phyloP scores from a whole-genome alignment of 2,113 vertebrate genomes.

The Rhinolophus sinicus region DNA sequence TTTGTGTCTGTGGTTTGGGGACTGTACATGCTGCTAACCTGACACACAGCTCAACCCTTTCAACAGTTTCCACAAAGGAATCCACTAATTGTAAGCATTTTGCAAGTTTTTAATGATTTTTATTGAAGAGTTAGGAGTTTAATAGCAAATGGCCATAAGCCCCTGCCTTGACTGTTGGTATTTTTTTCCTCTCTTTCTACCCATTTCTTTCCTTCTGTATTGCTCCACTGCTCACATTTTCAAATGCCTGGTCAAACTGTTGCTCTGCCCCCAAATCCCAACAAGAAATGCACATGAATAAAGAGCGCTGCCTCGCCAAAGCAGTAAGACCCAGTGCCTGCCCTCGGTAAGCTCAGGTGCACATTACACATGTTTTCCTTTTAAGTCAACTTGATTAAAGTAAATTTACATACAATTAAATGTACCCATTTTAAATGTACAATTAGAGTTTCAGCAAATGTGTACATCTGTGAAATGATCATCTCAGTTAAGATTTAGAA shows the following conservation, averaged over 20 bases:
- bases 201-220: background rate
- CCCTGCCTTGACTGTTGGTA: background rate
- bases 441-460: background rate
- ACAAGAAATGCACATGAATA: background rate
- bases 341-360: background rate
- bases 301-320: background rate
- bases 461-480: background rate
- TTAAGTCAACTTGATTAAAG: slow-evolving; percentile 4
- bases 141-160: background rate
- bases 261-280: background rate
- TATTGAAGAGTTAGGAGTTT: background rate
- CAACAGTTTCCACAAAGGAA: background rate
- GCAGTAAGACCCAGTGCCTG: background rate
- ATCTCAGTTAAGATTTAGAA: background rate
- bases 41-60: background rate
- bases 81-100: background rate
- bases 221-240: background rate
- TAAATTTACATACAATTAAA: background rate
- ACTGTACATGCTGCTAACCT: background rate
- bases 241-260: background rate
- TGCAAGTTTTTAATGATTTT: background rate
- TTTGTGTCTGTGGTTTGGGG: background rate
- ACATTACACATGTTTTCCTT: background rate
- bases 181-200: background rate
- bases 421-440: background rate